A percentile compares a stretch with the other conserved stretches of the same genome.
Evolutionary conservation across 2,888 invertebrate species (phyloP).

Genomic region (Gandaritis pyraliata): DNA sequence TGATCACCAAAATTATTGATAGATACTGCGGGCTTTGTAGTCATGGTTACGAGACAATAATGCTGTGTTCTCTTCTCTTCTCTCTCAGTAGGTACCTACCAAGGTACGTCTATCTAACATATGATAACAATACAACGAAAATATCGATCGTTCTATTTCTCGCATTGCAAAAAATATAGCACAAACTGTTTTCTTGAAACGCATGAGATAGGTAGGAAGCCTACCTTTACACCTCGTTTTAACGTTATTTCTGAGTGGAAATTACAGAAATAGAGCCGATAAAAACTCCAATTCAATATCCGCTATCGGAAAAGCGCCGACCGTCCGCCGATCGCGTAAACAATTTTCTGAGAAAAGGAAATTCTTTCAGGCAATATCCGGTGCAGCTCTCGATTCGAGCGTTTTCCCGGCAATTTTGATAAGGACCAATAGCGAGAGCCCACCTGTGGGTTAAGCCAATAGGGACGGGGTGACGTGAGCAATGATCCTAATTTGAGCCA

Average conservation of each 20-base stretch:
- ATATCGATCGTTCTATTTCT: conserved; percentile 53
- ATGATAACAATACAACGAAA: conserved; percentile 47
- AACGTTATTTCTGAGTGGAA: conserved; percentile 50
- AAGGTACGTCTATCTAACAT: no score
- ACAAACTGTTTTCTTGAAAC: neutral
- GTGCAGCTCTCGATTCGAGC: conserved; percentile 61
- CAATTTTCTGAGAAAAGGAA: conserved; percentile 80
- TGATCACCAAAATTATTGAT: no score
- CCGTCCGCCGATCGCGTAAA: conserved; percentile 71
- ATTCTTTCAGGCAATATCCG: conserved; percentile 78
- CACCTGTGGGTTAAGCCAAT: conserved; percentile 60
- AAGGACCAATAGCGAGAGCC: conserved; percentile 56
- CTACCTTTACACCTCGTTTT: conserved; percentile 26
- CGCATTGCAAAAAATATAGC: conserved; percentile 1
- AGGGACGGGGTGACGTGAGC: conserved; percentile 54
- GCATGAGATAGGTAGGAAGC: neutral
- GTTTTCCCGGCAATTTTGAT: conserved; percentile 65
- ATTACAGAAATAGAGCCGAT: conserved; percentile 53
- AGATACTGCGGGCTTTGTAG: conserved; percentile 32
- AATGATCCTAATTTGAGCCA: conserved; percentile 67
- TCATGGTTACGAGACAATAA: conserved; percentile 39
- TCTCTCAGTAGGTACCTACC: no score
- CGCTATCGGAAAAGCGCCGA: conserved; percentile 62
- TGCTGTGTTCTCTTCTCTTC: conserved; percentile 41
- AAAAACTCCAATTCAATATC: conserved; percentile 71